Percentiles rank a stretch among this genome's conserved stretches.
phyloP scores from a whole-genome alignment of 2,888 invertebrate genomes.

The Andrena trimmerana region DNA sequence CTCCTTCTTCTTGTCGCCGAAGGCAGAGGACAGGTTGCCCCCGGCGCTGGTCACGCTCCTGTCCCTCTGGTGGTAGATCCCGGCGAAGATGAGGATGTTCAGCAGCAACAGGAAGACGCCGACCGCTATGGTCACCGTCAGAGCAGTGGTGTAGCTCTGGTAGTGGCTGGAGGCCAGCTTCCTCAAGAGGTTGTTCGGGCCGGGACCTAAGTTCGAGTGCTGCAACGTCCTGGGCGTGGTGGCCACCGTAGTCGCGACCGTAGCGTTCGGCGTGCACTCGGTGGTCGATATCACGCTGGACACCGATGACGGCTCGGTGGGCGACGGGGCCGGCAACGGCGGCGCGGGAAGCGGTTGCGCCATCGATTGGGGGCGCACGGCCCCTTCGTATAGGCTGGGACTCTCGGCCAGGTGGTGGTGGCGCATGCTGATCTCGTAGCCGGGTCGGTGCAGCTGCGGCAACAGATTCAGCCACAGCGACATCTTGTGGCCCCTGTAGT shows the following conservation, averaged over 20 bases:
- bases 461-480: constrained; percentile 96
- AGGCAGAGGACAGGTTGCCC: constrained; percentile 68
- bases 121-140: constrained; percentile 95
- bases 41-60: constrained; percentile 84
- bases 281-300: constrained; percentile 86
- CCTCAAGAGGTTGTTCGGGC: constrained; percentile 90
- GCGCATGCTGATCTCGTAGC: constrained; percentile 94
- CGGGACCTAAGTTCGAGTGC: constrained; percentile 86
- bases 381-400: constrained; percentile 87
- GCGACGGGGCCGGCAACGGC: constrained; percentile 85
- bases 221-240: constrained; percentile 72
- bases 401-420: constrained; percentile 94
- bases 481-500: constrained; percentile 97
- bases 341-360: constrained; percentile 88
- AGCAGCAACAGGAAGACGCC: constrained; percentile 93
- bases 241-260: constrained; percentile 64
- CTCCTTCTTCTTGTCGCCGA: constrained; percentile 91
- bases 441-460: constrained; percentile 95
- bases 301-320: constrained; percentile 84
- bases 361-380: constrained; percentile 91
- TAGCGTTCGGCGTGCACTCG: constrained; percentile 90
- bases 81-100: constrained; percentile 95
- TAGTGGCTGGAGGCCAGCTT: constrained; percentile 93
- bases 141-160: constrained; percentile 95
- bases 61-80: constrained; percentile 94